phyloP scores from a whole-genome alignment of 2,113 vertebrate genomes.

The Cynoglossus semilaevis region DNA sequence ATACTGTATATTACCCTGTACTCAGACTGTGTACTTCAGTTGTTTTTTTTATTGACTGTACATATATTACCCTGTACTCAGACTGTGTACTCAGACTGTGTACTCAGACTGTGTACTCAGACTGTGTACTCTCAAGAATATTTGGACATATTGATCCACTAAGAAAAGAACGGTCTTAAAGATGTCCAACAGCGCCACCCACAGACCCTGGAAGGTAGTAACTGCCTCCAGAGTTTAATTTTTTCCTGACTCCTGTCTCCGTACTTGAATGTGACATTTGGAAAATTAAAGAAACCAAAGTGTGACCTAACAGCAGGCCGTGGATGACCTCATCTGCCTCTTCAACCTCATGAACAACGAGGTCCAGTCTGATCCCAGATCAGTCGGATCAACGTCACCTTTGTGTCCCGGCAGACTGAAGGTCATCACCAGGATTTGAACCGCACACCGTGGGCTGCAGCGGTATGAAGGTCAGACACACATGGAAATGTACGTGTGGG shows the following conservation, averaged over 20 bases:
- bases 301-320: constrained; percentile 1
- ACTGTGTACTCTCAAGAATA: not conserved
- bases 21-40: no score
- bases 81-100: no score
- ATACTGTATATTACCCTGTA: no score
- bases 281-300: constrained; percentile 1
- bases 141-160: constrained; percentile 3
- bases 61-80: no score
- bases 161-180: not conserved
- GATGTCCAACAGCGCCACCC: not conserved
- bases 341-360: constrained; percentile 25
- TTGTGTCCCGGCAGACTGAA: constrained; percentile 48
- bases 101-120: no score
- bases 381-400: constrained; percentile 31
- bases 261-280: constrained; percentile 28
- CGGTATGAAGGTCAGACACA: constrained; percentile 16
- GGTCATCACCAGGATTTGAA: constrained; percentile 48
- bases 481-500: constrained; percentile 21
- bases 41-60: no score
- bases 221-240: constrained; percentile 3
- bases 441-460: no score
- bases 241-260: constrained; percentile 3
- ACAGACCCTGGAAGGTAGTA: not conserved
- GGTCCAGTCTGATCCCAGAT: constrained; percentile 8
- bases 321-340: not conserved